A percentile compares a stretch with the other conserved stretches of the same genome.
Conservation (phyloP, 1,140 invertebrate species). For the Lepidurus packardi region DNA sequence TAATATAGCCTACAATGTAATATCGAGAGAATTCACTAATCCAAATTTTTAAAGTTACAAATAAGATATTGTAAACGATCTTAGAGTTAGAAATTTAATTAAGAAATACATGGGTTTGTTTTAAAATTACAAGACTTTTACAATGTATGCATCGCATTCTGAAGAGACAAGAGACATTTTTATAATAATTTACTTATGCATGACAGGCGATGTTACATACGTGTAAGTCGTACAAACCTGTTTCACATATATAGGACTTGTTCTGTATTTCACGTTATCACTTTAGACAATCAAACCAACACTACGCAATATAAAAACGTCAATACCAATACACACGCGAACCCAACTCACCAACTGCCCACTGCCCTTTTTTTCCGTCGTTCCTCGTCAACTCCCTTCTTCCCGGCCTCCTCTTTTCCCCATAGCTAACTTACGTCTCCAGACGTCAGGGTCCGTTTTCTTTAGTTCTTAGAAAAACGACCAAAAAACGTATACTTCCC, state of each 20-base stretch:
- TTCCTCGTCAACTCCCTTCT: too few relatives aligned
- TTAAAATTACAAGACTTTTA: background rate
- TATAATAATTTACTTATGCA: background rate
- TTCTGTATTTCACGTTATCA: background rate
- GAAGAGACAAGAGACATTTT: background rate
- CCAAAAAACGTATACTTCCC: background rate
- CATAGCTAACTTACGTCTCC: too few relatives aligned
- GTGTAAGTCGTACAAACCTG: background rate
- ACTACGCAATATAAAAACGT: background rate
- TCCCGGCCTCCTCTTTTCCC: too few relatives aligned
- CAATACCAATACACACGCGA: background rate
- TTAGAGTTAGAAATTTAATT: background rate
- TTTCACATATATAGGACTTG: background rate
- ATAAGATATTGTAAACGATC: background rate
- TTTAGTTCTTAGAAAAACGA: background rate
- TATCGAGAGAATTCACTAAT: background rate
- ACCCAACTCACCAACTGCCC: too few relatives aligned
- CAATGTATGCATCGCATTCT: background rate
- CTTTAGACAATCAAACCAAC: background rate
- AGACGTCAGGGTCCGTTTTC: background rate
- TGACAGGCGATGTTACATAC: background rate
- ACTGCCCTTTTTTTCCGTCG: too few relatives aligned
- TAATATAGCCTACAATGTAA: background rate
- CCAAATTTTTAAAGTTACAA: background rate
- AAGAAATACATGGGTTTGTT: background rate